phyloP scores from a whole-genome alignment of 2,797 vertebrate genomes.

The Smutsia temminckii region DNA sequence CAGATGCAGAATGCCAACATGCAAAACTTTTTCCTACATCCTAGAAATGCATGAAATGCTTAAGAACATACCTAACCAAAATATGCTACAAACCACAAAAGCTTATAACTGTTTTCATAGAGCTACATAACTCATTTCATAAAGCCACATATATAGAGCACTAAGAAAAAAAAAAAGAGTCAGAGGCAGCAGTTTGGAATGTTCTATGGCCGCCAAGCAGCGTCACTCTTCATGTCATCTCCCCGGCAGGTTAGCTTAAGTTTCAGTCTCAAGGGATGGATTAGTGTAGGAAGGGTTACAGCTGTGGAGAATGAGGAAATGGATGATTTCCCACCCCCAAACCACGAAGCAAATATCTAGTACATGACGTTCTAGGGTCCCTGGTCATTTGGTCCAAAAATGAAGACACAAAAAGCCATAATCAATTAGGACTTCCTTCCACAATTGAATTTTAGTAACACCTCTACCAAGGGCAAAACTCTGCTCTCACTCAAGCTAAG shows the following conservation, averaged over 20 bases:
- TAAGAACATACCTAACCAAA: not conserved
- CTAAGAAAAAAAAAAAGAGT: not conserved
- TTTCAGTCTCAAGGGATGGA: constrained; percentile 46
- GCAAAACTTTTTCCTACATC: constrained; percentile 34
- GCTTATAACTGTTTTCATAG: not conserved
- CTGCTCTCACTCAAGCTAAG: not conserved
- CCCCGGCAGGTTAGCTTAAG: constrained; percentile 10
- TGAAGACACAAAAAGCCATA: constrained; percentile 19
- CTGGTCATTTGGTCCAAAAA: constrained; percentile 24
- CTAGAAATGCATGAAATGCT: not conserved
- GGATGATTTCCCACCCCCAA: not conserved
- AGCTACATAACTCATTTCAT: constrained; percentile 22
- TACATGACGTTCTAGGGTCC: not conserved
- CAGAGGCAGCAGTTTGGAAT: constrained; percentile 1
- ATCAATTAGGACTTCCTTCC: constrained; percentile 16
- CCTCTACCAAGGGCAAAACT: not conserved
- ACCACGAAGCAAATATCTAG: constrained; percentile 58
- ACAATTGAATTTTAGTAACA: constrained; percentile 10
- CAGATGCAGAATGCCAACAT: constrained; percentile 66
- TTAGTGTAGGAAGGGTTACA: constrained; percentile 58
- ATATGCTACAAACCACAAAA: not conserved
- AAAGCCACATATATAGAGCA: not conserved
- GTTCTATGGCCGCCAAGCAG: constrained; percentile 52
- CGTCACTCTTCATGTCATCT: constrained; percentile 52
- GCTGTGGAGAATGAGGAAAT: constrained; percentile 39